A percentile compares a stretch with the other conserved stretches of the same genome.
phyloP scores from a whole-genome alignment of 2,113 vertebrate species.

The Bubo scandiacus region DNA sequence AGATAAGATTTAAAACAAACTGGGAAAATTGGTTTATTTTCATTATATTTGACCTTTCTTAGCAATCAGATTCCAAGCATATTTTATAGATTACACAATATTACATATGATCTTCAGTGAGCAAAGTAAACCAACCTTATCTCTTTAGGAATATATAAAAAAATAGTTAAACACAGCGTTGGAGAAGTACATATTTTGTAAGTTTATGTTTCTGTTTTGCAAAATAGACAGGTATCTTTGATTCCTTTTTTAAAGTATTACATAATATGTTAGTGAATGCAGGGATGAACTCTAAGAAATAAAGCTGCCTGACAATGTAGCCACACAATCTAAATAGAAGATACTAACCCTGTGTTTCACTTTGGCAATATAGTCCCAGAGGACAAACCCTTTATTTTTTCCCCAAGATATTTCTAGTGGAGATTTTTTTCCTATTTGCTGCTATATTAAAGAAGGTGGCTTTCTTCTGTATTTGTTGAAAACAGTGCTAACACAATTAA shows the following conservation, averaged over 20 bases:
- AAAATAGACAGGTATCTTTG: not conserved
- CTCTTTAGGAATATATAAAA: not conserved
- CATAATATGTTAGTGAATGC: not conserved
- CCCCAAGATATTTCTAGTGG: not conserved
- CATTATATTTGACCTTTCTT: not conserved
- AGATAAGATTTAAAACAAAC: not conserved
- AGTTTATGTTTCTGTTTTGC: not conserved
- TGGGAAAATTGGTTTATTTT: not conserved
- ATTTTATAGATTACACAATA: not conserved
- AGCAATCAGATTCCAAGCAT: not conserved
- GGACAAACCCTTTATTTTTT: fast-evolving
- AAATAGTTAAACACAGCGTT: not conserved
- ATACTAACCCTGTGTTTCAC: not conserved
- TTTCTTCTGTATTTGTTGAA: not conserved
- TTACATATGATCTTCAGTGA: not conserved
- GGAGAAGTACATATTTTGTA: not conserved
- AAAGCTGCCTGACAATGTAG: not conserved
- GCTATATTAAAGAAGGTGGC: not conserved
- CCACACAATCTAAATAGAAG: not conserved
- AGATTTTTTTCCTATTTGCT: not conserved
- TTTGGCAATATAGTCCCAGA: not conserved
- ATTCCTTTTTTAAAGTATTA: not conserved
- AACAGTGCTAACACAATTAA: not conserved
- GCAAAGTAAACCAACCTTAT: not conserved
- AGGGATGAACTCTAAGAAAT: not conserved